Conservation (phyloP, 2,888 invertebrate species). For the Drosophila dives region DNA sequence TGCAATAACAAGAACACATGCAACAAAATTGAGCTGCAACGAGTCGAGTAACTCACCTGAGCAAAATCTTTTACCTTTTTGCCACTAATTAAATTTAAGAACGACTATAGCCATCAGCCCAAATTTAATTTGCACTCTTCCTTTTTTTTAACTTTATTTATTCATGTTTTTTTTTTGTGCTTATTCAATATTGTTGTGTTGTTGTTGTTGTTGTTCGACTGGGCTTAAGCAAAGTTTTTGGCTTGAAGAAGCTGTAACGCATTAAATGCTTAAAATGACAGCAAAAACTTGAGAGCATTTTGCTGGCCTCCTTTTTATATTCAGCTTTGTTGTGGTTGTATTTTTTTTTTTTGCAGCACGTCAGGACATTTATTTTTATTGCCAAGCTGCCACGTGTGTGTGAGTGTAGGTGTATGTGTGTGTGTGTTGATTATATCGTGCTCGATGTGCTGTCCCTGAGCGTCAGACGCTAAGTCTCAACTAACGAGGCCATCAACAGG, state of each 20-base stretch:
- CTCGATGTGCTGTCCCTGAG: conserved; percentile 47
- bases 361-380: conserved; percentile 73
- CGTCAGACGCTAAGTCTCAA: conserved; percentile 65
- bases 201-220: conserved; percentile 29
- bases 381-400: conserved; percentile 40
- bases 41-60: conserved; percentile 18
- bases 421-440: conserved; percentile 69
- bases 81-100: conserved; percentile 71
- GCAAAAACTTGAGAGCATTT: conserved; percentile 58
- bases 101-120: conserved; percentile 26
- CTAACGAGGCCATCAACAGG: conserved; percentile 80
- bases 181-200: conserved; percentile 12
- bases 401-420: conserved; percentile 29
- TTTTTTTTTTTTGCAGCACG: conserved; percentile 46
- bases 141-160: conserved; percentile 23
- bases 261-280: conserved; percentile 65
- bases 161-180: conserved; percentile 17
- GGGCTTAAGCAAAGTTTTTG: conserved; percentile 18
- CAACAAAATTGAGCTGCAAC: conserved; percentile 46
- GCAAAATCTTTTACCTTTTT: conserved; percentile 26
- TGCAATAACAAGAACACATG: conserved; percentile 42
- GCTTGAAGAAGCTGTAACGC: conserved; percentile 24
- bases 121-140: conserved; percentile 4
- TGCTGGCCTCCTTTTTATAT: conserved; percentile 54
- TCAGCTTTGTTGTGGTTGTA: conserved; percentile 2